Evolutionary conservation across 2,888 invertebrate species (phyloP).

Genomic region (Sphinx pinastri): DNA sequence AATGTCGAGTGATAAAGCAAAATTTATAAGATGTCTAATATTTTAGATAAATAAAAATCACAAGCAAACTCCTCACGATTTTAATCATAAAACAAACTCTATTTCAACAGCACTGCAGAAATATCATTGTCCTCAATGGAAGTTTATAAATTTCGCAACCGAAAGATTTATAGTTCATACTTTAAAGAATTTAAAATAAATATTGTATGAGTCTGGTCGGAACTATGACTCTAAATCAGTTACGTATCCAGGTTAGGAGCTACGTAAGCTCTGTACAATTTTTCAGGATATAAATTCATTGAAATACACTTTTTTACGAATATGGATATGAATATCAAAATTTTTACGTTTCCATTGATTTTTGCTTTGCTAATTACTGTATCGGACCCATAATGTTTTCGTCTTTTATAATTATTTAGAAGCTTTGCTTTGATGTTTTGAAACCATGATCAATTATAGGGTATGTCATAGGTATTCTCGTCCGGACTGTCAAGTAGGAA

Average conservation of each 20-base stretch:
- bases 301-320: neutral
- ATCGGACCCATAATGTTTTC: too few species aligned
- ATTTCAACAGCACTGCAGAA: neutral
- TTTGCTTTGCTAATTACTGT: too few species aligned
- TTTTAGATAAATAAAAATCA: neutral
- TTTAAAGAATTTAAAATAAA: conserved; percentile 21
- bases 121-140: conserved; percentile 7
- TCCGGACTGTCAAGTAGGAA: too few species aligned
- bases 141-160: conserved; percentile 20
- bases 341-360: too few species aligned
- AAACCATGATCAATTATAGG: too few species aligned
- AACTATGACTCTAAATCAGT: conserved; percentile 16
- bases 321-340: neutral
- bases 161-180: conserved; percentile 24
- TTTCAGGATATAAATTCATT: neutral
- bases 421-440: too few species aligned
- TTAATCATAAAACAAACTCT: conserved; percentile 1
- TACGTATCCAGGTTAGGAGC: conserved; percentile 12
- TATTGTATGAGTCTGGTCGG: conserved; percentile 17
- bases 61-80: neutral
- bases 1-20: too few species aligned
- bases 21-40: too few species aligned
- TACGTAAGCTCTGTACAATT: neutral
- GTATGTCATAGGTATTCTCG: too few species aligned
- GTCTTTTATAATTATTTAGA: too few species aligned